These are phyloP conservation scores for Megastigmus dorsalis DNA, from an alignment of 2,888 invertebrate species.

Conservation along the genomic window DNA sequence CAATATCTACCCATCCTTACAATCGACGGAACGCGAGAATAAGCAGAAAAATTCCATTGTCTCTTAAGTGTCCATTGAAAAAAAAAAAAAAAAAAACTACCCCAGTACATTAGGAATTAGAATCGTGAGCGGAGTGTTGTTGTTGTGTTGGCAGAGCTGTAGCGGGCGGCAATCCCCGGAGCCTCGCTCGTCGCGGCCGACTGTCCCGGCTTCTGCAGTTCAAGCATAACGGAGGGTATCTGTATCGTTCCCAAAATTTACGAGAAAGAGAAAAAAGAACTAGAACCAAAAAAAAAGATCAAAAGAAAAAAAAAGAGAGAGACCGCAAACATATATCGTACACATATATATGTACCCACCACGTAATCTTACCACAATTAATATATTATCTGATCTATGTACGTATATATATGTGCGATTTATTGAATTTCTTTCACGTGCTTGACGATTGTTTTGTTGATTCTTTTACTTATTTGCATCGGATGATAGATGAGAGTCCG, in stretches of 20 bases:
- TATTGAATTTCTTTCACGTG: neutral
- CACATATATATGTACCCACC: no score
- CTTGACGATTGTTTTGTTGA: conserved; percentile 23
- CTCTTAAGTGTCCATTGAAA: conserved; percentile 63
- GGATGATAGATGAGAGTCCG: no score
- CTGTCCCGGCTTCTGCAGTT: conserved; percentile 94
- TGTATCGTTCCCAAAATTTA: conserved; percentile 73
- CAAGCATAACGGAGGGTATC: conserved; percentile 92
- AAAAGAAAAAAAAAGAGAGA: neutral
- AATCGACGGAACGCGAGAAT: no score
- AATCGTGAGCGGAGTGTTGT: conserved; percentile 73
- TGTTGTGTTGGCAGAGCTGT: conserved; percentile 74
- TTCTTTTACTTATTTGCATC: conserved; percentile 40
- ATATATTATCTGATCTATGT: no score
- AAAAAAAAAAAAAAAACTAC: conserved; percentile 39
- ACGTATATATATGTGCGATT: no score
- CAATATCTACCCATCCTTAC: no score
- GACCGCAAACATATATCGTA: no score
- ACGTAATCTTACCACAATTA: no score
- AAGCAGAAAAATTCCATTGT: conserved; percentile 65
- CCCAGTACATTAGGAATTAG: conserved; percentile 69
- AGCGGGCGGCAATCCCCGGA: conserved; percentile 84
- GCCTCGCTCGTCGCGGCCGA: conserved; percentile 91
- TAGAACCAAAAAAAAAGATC: neutral
- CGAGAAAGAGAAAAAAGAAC: conserved; percentile 29